These are phyloP conservation scores for Leptinotarsa texana DNA, from an alignment of 1,140 invertebrate genomes.

Conservation along the genomic window DNA sequence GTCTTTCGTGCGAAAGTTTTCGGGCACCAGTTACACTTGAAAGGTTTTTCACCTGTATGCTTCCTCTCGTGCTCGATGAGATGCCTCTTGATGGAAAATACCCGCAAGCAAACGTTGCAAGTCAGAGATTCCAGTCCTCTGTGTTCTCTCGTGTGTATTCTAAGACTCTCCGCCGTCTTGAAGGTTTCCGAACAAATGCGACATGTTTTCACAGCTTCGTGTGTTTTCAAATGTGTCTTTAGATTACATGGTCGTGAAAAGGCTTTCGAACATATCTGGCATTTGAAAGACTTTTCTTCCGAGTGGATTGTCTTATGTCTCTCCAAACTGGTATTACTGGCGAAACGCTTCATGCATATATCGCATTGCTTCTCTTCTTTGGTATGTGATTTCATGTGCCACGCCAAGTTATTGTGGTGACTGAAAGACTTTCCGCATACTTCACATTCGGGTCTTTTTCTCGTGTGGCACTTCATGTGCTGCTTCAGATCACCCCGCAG, in stretches of 20 bases:
- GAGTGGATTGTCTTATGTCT: conserved; percentile 42
- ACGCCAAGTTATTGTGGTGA: conserved; percentile 42
- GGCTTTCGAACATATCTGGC: conserved; percentile 38
- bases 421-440: conserved; percentile 40
- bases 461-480: conserved; percentile 2
- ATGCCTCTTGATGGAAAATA: conserved; percentile 16
- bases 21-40: conserved; percentile 67
- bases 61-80: conserved; percentile 10
- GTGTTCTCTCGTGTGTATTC: conserved; percentile 61
- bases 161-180: conserved; percentile 63
- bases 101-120: conserved; percentile 32
- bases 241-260: conserved; percentile 40
- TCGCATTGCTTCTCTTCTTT: conserved; percentile 48
- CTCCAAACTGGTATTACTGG: conserved; percentile 33
- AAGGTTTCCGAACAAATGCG: conserved; percentile 61
- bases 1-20: conserved; percentile 48
- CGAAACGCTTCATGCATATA: conserved; percentile 43
- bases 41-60: conserved; percentile 56
- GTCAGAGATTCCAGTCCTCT: conserved; percentile 30
- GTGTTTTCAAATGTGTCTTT: conserved; percentile 49
- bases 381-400: conserved; percentile 47
- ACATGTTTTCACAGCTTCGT: conserved; percentile 71
- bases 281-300: conserved; percentile 39
- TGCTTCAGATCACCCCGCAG: neutral
- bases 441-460: conserved; percentile 36